Evolutionary conservation across 2,797 vertebrate species (phyloP).

Genomic region (Scyliorhinus canicula): DNA sequence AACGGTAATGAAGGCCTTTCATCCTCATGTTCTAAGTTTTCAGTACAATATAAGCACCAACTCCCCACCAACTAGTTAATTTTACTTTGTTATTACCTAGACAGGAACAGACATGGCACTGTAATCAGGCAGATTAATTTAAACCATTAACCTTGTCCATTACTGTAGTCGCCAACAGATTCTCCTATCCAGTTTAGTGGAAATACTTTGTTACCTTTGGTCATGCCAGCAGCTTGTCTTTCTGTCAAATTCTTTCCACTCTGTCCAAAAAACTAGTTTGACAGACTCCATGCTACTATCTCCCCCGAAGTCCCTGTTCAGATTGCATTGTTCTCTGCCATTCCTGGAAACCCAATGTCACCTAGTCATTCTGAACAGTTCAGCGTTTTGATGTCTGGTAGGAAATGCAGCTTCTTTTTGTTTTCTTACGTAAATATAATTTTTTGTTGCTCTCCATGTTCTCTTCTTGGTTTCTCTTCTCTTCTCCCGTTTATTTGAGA

Average conservation of each 20-base stretch:
- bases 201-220: not conserved
- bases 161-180: not conserved
- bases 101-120: not conserved
- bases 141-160: not conserved
- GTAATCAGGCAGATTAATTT: slow-evolving; percentile 9
- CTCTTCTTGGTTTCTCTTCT: too few relatives aligned
- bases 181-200: not conserved
- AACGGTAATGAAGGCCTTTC: not conserved
- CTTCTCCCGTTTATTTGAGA: too few relatives aligned
- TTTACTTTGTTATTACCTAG: not conserved
- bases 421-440: too few relatives aligned
- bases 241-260: not conserved
- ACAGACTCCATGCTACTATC: too few relatives aligned
- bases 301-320: too few relatives aligned
- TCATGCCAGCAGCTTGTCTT: not conserved
- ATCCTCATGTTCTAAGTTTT: not conserved
- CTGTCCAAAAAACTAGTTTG: not conserved
- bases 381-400: too few relatives aligned
- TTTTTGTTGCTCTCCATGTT: too few relatives aligned
- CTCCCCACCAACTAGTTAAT: not conserved
- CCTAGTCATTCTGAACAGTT: too few relatives aligned
- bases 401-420: too few relatives aligned
- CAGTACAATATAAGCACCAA: not conserved
- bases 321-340: too few relatives aligned
- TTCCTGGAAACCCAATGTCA: too few relatives aligned